These are phyloP conservation scores for Cylindroiulus punctatus DNA, from an alignment of 2,888 invertebrate genomes.

Conservation along the genomic window DNA sequence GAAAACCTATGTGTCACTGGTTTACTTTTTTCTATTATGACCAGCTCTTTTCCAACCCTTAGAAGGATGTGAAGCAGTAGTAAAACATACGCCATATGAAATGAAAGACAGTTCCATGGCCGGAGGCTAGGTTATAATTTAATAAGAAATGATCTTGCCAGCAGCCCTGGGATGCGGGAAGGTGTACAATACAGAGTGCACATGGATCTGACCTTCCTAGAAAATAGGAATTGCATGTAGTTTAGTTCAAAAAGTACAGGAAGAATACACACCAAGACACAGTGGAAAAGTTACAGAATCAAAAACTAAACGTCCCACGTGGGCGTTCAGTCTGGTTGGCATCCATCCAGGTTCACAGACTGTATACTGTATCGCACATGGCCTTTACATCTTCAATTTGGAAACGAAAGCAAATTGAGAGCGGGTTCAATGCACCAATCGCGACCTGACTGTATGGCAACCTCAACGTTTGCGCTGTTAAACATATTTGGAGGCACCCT, in stretches of 20 bases:
- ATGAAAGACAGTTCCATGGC: not conserved
- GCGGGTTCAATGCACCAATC: conserved; percentile 18
- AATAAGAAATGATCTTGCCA: not conserved
- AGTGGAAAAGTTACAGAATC: conserved; percentile 27
- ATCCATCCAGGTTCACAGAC: not conserved
- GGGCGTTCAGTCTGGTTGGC: conserved; percentile 18
- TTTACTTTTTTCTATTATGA: too few relatives aligned
- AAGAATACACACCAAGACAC: not conserved
- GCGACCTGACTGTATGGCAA: not conserved
- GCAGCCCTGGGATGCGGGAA: not conserved
- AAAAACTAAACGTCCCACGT: conserved; percentile 50
- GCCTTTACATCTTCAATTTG: not conserved
- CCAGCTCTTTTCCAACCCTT: too few relatives aligned
- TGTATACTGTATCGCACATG: not conserved
- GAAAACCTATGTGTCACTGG: too few relatives aligned
- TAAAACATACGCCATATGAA: not conserved
- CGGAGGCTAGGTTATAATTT: not conserved
- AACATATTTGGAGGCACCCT: not conserved
- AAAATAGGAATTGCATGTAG: too few relatives aligned
- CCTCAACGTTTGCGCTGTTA: not conserved
- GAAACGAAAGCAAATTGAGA: not conserved
- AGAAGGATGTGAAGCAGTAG: not conserved
- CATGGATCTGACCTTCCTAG: too few relatives aligned
- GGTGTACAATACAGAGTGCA: too few relatives aligned
- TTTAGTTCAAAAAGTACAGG: not conserved